Evolutionary conservation across 2,888 invertebrate species (phyloP), one percentile per base, ranked within the genome.

Genomic region (Athalia circularis): DNA sequence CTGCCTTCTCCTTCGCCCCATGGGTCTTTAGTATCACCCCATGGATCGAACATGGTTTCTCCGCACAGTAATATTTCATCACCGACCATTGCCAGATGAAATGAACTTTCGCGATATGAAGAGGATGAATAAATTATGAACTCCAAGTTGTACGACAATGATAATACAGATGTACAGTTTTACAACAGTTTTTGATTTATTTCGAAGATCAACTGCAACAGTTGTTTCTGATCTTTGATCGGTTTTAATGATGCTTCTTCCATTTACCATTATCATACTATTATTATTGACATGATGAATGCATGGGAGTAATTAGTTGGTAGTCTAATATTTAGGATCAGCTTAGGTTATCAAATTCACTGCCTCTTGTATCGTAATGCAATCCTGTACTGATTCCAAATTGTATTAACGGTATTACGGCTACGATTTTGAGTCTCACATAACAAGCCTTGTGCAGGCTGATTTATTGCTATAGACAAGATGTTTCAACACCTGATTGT

Each of bases 31-130:
- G 72, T 72, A 57, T 85, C 85, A 72, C 84, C 84, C 7, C 82
- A 86, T 75, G 84, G 84, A 48, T 85, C 87, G 8, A 86, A 85
- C 68, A 87, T 84, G 64, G 86, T 87, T 7, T 87, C 88, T 6
- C 86, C 89, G 1, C 86, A 86, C 79, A 88, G 86, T 79, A 89
- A 85, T 79, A 89, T 87, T 79, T 83, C 89, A 9, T 88, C 90
- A 3, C 87, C 89, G 1, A 87, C 89, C 7, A 86, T 89, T 70
- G 87, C 88, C 72, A 90, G 89, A 88, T 90, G 87, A 88, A 82
- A 83, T n/a, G 13, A 15, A 78, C 29, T 29, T 29, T 29, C 29
- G 29, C 29, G 29, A 29, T 29, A 29, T 29, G 29, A 29, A 29
- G 29, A 29, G 29, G 29, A 29, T 29, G 29, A 29, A 29, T 29